phyloP scores from a whole-genome alignment of 2,113 vertebrate species.

The Mungos mungo region DNA sequence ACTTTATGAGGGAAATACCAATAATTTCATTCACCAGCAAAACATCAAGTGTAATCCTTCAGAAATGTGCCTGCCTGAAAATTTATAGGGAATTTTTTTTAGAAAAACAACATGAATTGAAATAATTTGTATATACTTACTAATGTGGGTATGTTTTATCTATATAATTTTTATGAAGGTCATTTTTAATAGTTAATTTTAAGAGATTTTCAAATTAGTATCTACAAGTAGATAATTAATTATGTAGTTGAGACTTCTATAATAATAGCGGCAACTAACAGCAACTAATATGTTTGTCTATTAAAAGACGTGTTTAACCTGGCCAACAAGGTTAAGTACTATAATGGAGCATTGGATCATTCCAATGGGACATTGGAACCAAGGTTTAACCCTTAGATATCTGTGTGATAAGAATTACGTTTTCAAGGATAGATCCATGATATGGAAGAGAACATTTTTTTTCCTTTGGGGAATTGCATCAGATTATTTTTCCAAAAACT shows the following conservation, averaged over 20 bases:
- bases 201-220: conserved; percentile 21
- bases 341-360: neutral
- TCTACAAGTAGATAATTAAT: neutral
- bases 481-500: conserved; percentile 32
- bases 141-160: neutral
- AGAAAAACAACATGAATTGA: neutral
- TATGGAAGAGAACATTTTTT: neutral
- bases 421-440: neutral
- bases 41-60: neutral
- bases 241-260: neutral
- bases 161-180: conserved; percentile 26
- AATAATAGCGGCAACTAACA: neutral
- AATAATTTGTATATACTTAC: neutral
- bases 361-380: neutral
- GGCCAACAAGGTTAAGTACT: neutral
- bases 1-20: neutral
- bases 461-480: neutral
- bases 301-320: neutral
- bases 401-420: neutral
- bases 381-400: neutral
- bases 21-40: neutral
- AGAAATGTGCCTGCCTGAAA: neutral
- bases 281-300: neutral
- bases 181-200: conserved; percentile 17
- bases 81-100: neutral